Base-by-base conservation (phyloP, 2,113 vertebrate species). In the Myrmecobius fasciatus region DNA sequence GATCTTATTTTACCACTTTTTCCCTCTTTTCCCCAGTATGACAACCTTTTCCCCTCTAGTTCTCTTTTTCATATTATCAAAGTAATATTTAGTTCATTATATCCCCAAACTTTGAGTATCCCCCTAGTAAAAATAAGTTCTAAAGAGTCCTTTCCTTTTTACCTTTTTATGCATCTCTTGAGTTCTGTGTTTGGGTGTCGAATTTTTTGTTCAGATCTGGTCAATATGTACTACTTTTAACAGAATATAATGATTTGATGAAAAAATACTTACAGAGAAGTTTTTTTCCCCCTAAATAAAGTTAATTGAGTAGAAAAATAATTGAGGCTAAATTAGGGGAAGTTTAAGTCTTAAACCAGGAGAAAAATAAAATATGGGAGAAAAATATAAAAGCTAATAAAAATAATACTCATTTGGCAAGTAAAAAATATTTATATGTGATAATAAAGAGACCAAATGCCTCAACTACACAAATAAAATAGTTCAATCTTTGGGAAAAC, bases 401-500 rank as follows among this genome's bases (percentile, higher is more conserved):
- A 91, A 90, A 26, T 56, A 56, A 56, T 56, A 56, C 10, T 56
- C 24, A 24, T 56, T 56, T n/a, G n/a, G n/a, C n/a, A n/a, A 24
- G 3, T 94, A 31, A n/a, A 91, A 93, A 93, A 93, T 83, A 94
- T 43, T 54, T 89, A n/a, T 53, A 90, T 28, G 36, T 90, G 90
- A 89, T 67, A 67, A 92, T 47, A 25, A 53, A 91, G 67, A 89
- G 48, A 93, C 0, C 47, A 95, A 96, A 93, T 43, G n/a, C 53
- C 92, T 96, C 49, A 91, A 75, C 46, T 88, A 17, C 75, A 25
- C 31, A 92, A 90, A 53, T 92, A 52, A 96, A 90, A 93, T 2
- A 89, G 36, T 75, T 67, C 92, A 94, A 26, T 51, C 92, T 25
- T 36, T 48, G 25, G 36, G 90, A 91, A 91, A 9, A 49, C 9